Evolutionary conservation across 2,113 vertebrate species (phyloP), one percentile per base, ranked within the genome.

Genomic region (Rhinoptilus africanus): DNA sequence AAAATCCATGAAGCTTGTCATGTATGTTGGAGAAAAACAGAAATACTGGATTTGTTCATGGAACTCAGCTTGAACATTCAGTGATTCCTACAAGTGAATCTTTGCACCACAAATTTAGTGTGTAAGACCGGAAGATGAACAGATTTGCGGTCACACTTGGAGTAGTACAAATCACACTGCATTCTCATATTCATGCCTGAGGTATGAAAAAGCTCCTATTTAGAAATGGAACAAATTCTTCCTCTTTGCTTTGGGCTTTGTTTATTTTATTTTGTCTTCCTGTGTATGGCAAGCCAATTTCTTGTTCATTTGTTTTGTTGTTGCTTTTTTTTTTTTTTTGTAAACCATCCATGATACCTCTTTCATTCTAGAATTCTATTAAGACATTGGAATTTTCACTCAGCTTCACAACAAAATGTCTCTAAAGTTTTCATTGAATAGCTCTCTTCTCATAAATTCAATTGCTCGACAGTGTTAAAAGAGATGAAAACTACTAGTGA

Each of bases 291-390:
- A 41, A 7, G 3, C 2, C 15, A 35, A 19, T 28, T 43, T 73
- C 16, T 75, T 41, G 3, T n/a, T 71, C 47, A 26, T 15, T 53
- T 11, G 20, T 48, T 48, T 48, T 47, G 20, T 41, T 41, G 8
- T 54, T 77, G 64, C 81, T 23, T 14, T 56, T 9, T 59, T 77
- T 69, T 85, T 26, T 14, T 56, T 50, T 81, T 69, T 71, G 22
- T 53, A 62, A 57, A 24, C 5, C 1, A 0, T 56, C 4, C 26
- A 41, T 43, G 37, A 68, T 53, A 48, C 0, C 1, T 24, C 5
- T 83, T 71, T 71, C 10, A 28, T 47, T 73, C 21, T n/a, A 50
- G 9, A 79, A 60, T 68, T 64, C 10, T 51, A 3, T 22, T 24
- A n/a, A 37, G 32, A 37, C 6, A 32, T 26, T 51, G 7, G 1